Evolutionary conservation across 2,113 vertebrate genomes (phyloP).

Genomic region (Hippocampus barbouri): DNA sequence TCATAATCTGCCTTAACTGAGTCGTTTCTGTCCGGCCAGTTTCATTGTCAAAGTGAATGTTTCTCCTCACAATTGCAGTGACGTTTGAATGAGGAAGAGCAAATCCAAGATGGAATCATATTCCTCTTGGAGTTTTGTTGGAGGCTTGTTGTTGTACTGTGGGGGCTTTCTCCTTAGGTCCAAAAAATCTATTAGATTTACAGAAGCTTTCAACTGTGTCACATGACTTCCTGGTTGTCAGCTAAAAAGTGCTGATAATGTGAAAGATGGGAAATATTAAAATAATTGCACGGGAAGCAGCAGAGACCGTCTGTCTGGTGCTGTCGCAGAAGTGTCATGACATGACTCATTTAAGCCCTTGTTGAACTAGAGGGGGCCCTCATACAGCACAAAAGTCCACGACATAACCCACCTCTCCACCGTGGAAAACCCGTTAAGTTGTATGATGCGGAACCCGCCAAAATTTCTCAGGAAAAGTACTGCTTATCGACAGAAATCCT

Average conservation of each 20-base stretch:
- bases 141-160: not conserved
- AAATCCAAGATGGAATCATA: not conserved
- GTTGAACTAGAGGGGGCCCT: not conserved
- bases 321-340: conserved; percentile 4
- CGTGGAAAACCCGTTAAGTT: not conserved
- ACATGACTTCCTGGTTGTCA: conserved; percentile 54
- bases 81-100: not conserved
- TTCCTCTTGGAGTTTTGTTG: not conserved
- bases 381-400: not conserved
- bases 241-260: conserved; percentile 45
- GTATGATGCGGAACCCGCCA: not conserved
- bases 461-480: not conserved
- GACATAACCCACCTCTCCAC: not conserved
- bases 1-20: not conserved
- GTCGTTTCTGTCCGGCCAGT: not conserved
- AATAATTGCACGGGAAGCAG: conserved; percentile 39
- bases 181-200: conserved; percentile 43
- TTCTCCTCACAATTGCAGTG: not conserved
- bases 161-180: conserved; percentile 20
- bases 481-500: not conserved
- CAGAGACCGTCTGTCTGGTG: conserved; percentile 23
- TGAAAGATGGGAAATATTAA: conserved; percentile 34
- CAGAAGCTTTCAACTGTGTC: conserved; percentile 51
- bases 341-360: conserved; percentile 1
- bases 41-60: not conserved